phyloP scores from a whole-genome alignment of 2,797 vertebrate genomes.

The Xenopus petersii region DNA sequence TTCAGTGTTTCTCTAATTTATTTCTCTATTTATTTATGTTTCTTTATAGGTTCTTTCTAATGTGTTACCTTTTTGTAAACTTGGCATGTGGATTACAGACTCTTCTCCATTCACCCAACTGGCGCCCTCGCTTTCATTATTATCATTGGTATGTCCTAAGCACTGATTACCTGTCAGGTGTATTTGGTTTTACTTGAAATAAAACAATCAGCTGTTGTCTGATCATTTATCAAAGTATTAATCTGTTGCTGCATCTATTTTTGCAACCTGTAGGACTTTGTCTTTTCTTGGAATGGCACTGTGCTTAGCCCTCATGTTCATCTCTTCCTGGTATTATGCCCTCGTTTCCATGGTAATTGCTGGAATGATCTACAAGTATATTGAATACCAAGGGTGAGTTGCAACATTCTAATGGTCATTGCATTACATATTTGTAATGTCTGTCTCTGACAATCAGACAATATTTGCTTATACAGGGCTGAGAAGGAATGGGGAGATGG shows the following conservation, averaged over 20 bases:
- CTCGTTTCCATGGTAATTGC: constrained; percentile 87
- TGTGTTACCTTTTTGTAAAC: constrained; percentile 89
- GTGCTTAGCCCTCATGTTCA: constrained; percentile 87
- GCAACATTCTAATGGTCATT: constrained; percentile 63
- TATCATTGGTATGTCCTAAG: constrained; percentile 59
- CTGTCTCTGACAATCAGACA: neutral
- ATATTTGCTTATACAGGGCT: constrained; percentile 62
- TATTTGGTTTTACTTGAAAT: neutral
- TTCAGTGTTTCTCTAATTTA: neutral
- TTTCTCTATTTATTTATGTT: too few relatives aligned
- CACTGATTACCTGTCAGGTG: neutral
- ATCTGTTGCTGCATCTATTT: neutral
- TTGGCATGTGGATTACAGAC: constrained; percentile 86
- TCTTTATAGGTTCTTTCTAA: constrained; percentile 81
- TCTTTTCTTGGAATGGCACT: constrained; percentile 86
- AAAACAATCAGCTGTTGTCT: neutral
- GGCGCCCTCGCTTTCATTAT: constrained; percentile 64
- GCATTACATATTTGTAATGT: neutral
- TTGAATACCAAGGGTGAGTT: constrained; percentile 85
- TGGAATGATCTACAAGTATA: constrained; percentile 90
- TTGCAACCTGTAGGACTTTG: constrained; percentile 67
- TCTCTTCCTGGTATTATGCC: constrained; percentile 89
- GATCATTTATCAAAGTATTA: neutral
- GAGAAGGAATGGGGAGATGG: constrained; percentile 92
- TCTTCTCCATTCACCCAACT: constrained; percentile 74